phyloP scores from a whole-genome alignment of 2,113 vertebrate genomes.

The Pungitius pungitius region DNA sequence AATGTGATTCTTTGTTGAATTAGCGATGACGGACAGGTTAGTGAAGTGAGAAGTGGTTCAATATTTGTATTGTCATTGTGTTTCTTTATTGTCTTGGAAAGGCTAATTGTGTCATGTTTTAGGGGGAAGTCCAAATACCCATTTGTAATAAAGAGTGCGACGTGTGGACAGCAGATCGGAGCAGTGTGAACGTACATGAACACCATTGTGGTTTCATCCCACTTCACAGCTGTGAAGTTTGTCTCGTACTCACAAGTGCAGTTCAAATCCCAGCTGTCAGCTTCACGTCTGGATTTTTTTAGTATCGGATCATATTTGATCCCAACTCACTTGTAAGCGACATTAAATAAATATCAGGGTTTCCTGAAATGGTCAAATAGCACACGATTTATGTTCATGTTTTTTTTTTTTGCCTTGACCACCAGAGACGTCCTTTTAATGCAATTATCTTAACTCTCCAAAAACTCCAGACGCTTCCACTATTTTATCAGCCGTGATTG shows the following conservation, averaged over 20 bases:
- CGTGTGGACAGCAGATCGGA: conserved; percentile 45
- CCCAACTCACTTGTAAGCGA: background rate
- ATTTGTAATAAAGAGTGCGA: conserved; percentile 39
- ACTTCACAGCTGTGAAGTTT: conserved; percentile 20
- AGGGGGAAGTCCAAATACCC: conserved; percentile 41
- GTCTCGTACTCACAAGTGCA: background rate
- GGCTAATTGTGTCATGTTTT: conserved; percentile 41
- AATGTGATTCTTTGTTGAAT: background rate
- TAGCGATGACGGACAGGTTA: background rate
- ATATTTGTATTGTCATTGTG: conserved; percentile 21
- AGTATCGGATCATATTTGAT: conserved; percentile 4
- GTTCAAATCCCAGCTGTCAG: background rate
- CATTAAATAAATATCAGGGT: background rate
- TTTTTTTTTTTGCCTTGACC: background rate
- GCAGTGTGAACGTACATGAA: conserved; percentile 15
- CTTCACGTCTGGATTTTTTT: conserved; percentile 19
- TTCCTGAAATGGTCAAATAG: background rate
- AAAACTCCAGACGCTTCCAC: background rate
- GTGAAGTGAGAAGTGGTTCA: conserved; percentile 9
- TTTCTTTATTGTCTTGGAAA: conserved; percentile 38
- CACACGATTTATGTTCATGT: background rate
- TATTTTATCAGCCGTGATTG: conserved; percentile 32
- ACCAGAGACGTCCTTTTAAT: background rate
- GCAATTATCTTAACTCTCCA: background rate
- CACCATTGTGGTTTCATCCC: conserved; percentile 13